A percentile compares a stretch with the other conserved stretches of the same genome.
Conservation (phyloP, 2,113 vertebrate species). For the Myiopsitta monachus region DNA sequence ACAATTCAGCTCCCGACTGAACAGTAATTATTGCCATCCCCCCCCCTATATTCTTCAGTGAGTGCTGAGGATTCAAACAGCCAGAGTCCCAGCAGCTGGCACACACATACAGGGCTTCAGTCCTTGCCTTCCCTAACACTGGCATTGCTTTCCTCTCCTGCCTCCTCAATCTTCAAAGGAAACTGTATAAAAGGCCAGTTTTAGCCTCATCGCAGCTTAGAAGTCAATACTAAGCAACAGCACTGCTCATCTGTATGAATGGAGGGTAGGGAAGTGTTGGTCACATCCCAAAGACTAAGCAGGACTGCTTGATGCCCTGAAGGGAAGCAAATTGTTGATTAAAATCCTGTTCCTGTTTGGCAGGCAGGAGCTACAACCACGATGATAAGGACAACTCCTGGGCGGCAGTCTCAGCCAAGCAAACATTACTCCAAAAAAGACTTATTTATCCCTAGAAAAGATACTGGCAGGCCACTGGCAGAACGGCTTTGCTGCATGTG, state of each 20-base stretch:
- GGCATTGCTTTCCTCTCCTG: background rate
- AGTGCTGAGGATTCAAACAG: background rate
- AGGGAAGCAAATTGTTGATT: constrained; percentile 62
- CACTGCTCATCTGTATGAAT: constrained; percentile 36
- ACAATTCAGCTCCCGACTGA: background rate
- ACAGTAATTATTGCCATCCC: background rate
- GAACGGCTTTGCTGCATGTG: background rate
- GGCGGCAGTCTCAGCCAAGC: constrained; percentile 28
- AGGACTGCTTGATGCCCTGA: constrained; percentile 39
- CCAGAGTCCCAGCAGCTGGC: background rate
- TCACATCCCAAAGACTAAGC: constrained; percentile 47
- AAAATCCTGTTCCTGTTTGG: constrained; percentile 60
- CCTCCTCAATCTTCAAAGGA: background rate
- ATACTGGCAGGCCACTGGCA: background rate
- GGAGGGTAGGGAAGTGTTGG: constrained; percentile 12
- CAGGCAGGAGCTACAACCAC: background rate
- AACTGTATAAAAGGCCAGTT: background rate
- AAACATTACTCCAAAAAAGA: background rate
- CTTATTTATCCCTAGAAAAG: background rate
- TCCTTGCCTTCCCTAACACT: background rate
- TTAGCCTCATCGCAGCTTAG: background rate
- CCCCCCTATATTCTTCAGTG: background rate
- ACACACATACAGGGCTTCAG: background rate
- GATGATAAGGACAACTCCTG: constrained; percentile 37
- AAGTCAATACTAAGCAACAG: constrained; percentile 18